phyloP scores from a whole-genome alignment of 2,888 invertebrate species.

The Drosophila picticornis region DNA sequence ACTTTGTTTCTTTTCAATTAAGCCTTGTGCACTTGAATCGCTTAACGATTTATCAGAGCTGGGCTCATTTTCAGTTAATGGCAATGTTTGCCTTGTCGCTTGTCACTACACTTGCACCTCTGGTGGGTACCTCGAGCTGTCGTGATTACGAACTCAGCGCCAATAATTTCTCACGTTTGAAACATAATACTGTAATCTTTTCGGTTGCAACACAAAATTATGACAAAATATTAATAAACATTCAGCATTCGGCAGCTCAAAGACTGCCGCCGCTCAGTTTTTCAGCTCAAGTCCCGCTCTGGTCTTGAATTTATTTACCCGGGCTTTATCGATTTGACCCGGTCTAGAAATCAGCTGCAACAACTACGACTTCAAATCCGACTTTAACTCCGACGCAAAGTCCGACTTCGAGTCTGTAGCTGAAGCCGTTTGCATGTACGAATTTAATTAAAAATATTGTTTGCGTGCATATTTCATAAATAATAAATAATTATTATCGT shows the following conservation, averaged over 20 bases:
- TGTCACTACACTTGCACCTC: slow-evolving; percentile 63
- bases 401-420: slow-evolving; percentile 25
- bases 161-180: slow-evolving; percentile 75
- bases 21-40: slow-evolving; percentile 73
- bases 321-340: slow-evolving; percentile 74
- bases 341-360: slow-evolving; percentile 51
- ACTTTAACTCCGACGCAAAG: slow-evolving; percentile 6
- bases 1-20: slow-evolving; percentile 58
- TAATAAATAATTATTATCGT: slow-evolving; percentile 76
- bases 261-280: slow-evolving; percentile 49
- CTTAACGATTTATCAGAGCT: slow-evolving; percentile 54
- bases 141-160: slow-evolving; percentile 53
- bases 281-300: slow-evolving; percentile 23
- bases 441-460: slow-evolving; percentile 77
- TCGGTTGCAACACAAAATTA: slow-evolving; percentile 68
- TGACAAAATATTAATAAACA: slow-evolving; percentile 79
- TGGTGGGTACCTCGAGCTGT: slow-evolving; percentile 39
- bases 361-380: slow-evolving; percentile 10
- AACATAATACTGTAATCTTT: slow-evolving; percentile 59
- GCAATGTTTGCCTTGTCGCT: slow-evolving; percentile 41
- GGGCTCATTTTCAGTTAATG: slow-evolving; percentile 26
- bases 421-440: slow-evolving; percentile 70
- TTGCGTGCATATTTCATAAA: slow-evolving; percentile 79
- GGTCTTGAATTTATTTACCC: slow-evolving; percentile 63
- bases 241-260: slow-evolving; percentile 52